Base-by-base conservation (phyloP, 2,888 invertebrate genomes). In the Odiellus spinosus region DNA sequence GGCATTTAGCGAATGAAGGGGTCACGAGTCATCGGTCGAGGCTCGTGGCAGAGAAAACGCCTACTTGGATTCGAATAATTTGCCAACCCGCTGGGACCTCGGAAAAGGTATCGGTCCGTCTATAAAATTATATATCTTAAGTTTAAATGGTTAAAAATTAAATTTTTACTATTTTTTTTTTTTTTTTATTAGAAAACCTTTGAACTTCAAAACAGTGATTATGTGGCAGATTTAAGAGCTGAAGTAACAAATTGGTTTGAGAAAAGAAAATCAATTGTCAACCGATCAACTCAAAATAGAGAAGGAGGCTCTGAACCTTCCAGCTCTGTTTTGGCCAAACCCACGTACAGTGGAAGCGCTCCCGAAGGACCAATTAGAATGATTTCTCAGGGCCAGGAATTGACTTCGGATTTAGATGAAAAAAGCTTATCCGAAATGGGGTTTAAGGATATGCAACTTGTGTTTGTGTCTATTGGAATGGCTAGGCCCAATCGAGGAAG, bases 201-300 rank as follows among this genome's bases (percentile, higher is more conserved):
- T 12, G 78, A 83, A 56, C 73, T 93, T 67, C 74, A 82, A 55
- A 80, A 79, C 38, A 77, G 80, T n/a, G 90, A 91, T 68, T 77
- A 84, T 53, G 80, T 93, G 20, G 90, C 88, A 3, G 91, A 91
- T 65, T 69, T 93, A 45, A 72, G 91, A 52, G 91, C 91, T 1
- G 91, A 91, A 71, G 86, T 91, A 46, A 84, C 86, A n/a, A 81
- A 84, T 55, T 91, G 90, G 90, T 90, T 88, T 84, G 87, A 88
- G 53, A 65, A 65, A 20, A 63, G 69, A 2, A 68, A 69, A 48
- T 62, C 63, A 45, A 59, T 57, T 0, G 4, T 26, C 5, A 26
- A 26, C 26, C 4, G 26, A 8, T n/a, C n/a, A n/a, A 26, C 4
- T 26, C 26, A 26, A 26, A 26, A 26, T 26, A 8, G 26, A 4